phyloP scores from a whole-genome alignment of 2,888 invertebrate genomes.

The Mesorhabditis sp. region DNA sequence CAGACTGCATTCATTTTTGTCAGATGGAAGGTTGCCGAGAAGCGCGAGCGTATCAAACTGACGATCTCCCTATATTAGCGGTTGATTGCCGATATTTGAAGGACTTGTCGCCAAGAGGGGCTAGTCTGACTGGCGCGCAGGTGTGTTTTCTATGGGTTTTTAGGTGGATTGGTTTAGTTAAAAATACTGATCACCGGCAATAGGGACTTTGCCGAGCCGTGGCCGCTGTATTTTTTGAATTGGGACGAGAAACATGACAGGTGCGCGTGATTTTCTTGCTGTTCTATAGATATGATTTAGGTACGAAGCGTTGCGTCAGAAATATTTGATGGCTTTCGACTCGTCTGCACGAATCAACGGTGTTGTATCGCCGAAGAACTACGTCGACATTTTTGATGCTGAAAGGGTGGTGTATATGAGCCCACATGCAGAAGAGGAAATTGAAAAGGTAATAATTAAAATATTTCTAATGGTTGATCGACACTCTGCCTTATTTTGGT shows the following conservation, averaged over 20 bases:
- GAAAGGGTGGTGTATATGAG: slow-evolving; percentile 39
- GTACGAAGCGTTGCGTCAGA: slow-evolving; percentile 13
- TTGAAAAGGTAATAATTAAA: slow-evolving; percentile 30
- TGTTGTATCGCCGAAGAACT: slow-evolving; percentile 19
- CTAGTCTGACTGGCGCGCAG: slow-evolving; percentile 44
- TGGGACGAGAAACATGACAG: slow-evolving; percentile 20
- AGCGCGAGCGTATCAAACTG: too few species aligned
- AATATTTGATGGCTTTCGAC: background rate
- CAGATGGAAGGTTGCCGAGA: too few species aligned
- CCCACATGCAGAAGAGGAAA: slow-evolving; percentile 46
- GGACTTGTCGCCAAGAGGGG: slow-evolving; percentile 37
- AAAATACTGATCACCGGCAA: background rate
- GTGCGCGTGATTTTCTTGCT: slow-evolving; percentile 1
- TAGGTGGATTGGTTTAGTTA: background rate
- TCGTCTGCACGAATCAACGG: background rate
- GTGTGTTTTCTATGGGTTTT: slow-evolving; percentile 32
- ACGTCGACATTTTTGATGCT: slow-evolving; percentile 25
- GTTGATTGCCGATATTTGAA: slow-evolving; percentile 52
- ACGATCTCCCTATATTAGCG: slow-evolving; percentile 35
- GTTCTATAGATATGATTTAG: slow-evolving; percentile 11
- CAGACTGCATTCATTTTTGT: too few species aligned
- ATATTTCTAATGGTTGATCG: slow-evolving; percentile 10
- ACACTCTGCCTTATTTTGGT: background rate
- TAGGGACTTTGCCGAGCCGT: slow-evolving; percentile 25
- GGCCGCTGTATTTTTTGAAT: slow-evolving; percentile 46